A percentile compares a stretch with the other conserved stretches of the same genome.
These are phyloP conservation scores for Zenarchopterus dispar DNA, from an alignment of 2,797 vertebrate genomes.

Conservation along the genomic window DNA sequence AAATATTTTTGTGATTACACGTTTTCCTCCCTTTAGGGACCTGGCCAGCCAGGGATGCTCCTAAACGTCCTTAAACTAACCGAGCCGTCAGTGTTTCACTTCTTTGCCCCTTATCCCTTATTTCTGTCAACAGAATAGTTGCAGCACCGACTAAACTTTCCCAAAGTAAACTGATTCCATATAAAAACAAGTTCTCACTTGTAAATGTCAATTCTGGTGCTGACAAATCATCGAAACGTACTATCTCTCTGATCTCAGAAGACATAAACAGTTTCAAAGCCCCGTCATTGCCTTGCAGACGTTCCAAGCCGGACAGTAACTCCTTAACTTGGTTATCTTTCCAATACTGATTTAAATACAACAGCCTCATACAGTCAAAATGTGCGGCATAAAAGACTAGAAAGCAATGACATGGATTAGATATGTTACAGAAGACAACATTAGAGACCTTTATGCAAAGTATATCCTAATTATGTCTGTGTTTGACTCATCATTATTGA, in stretches of 20 bases:
- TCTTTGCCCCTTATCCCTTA: constrained; percentile 38
- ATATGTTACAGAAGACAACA: constrained; percentile 40
- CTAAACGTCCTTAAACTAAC: constrained; percentile 34
- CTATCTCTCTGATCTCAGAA: not conserved
- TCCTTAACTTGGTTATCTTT: constrained; percentile 12
- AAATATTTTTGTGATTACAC: constrained; percentile 37
- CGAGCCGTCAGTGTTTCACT: constrained; percentile 45
- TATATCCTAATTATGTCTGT: constrained; percentile 9
- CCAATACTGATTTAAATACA: constrained; percentile 65
- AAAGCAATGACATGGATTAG: constrained; percentile 50
- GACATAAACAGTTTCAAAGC: constrained; percentile 36
- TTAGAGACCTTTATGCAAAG: constrained; percentile 35
- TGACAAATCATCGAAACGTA: constrained; percentile 24
- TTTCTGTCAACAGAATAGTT: constrained; percentile 20
- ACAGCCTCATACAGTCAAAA: constrained; percentile 24
- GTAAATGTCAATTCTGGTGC: constrained; percentile 45
- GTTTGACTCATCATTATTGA: constrained; percentile 28
- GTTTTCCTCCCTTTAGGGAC: constrained; percentile 62
- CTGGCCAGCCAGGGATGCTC: constrained; percentile 83
- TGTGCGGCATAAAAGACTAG: constrained; percentile 34
- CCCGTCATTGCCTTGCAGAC: not conserved
- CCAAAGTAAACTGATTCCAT: constrained; percentile 21
- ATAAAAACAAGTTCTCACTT: constrained; percentile 23
- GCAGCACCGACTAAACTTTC: constrained; percentile 20
- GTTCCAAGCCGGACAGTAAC: constrained; percentile 9